These are phyloP conservation scores for Protobothrops mucrosquamatus DNA, from an alignment of 2,113 vertebrate species.

Conservation along the genomic window DNA sequence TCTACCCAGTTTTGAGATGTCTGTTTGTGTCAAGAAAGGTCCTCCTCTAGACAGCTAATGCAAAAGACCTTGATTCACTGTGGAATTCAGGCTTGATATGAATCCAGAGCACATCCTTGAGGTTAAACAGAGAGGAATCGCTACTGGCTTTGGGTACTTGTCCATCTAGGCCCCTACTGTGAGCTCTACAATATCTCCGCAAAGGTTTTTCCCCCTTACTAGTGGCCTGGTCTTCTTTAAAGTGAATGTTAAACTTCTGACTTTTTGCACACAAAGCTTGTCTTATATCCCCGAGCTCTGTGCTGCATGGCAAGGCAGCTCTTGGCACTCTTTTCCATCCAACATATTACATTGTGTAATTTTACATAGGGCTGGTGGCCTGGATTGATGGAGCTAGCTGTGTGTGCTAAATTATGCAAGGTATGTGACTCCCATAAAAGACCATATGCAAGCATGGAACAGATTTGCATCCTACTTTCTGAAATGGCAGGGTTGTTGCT, in stretches of 20 bases:
- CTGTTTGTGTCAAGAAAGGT: background rate
- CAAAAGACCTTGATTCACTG: background rate
- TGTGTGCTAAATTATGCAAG: background rate
- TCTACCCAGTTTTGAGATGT: background rate
- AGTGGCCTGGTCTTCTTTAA: background rate
- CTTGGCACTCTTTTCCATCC: background rate
- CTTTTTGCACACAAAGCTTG: background rate
- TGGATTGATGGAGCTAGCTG: background rate
- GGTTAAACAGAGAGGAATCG: background rate
- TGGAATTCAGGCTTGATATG: background rate
- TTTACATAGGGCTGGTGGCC: background rate
- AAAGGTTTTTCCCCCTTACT: background rate
- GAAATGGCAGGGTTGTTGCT: background rate
- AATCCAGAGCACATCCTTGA: background rate
- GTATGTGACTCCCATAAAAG: background rate
- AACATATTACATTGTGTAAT: background rate
- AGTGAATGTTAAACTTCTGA: background rate
- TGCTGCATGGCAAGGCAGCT: background rate
- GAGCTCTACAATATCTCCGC: background rate
- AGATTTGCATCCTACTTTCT: constrained; percentile 22
- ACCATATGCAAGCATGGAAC: background rate
- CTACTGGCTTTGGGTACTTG: background rate
- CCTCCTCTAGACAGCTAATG: background rate
- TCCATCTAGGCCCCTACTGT: background rate
- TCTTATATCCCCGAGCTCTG: background rate